phyloP scores from a whole-genome alignment of 2,797 vertebrate species.

The Microctenopoma lineatum region DNA sequence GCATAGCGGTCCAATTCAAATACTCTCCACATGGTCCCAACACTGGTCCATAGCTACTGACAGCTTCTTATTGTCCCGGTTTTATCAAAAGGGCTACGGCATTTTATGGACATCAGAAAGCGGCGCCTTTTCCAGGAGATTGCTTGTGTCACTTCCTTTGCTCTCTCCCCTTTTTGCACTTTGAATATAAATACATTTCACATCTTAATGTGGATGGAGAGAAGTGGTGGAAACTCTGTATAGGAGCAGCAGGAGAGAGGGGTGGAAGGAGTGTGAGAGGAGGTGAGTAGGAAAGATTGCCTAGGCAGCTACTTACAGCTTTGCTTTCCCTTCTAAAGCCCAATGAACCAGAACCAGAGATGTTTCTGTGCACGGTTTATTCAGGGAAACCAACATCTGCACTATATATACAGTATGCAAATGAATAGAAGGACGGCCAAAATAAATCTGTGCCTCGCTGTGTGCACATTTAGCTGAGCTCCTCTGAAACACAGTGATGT shows the following conservation, averaged over 20 bases:
- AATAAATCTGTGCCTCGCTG: constrained; percentile 46
- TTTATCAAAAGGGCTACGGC: constrained; percentile 58
- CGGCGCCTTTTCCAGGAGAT: constrained; percentile 57
- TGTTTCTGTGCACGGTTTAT: constrained; percentile 50
- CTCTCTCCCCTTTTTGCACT: constrained; percentile 35
- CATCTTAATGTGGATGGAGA: constrained; percentile 69
- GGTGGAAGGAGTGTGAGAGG: constrained; percentile 47
- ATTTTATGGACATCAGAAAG: constrained; percentile 67
- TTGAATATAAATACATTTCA: constrained; percentile 80
- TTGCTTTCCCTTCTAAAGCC: constrained; percentile 33
- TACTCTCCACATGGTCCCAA: constrained; percentile 41
- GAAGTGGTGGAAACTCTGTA: constrained; percentile 61
- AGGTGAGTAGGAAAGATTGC: constrained; percentile 53
- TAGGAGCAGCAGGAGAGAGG: constrained; percentile 40
- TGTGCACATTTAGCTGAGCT: constrained; percentile 36
- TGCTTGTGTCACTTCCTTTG: constrained; percentile 67
- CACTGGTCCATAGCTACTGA: constrained; percentile 44
- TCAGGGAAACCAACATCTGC: constrained; percentile 56
- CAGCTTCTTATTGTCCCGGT: constrained; percentile 63
- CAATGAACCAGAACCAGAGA: constrained; percentile 55
- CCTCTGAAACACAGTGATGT: constrained; percentile 40
- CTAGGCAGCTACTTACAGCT: constrained; percentile 46
- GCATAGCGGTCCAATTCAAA: constrained; percentile 54
- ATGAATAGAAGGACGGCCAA: constrained; percentile 47
- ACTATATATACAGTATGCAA: constrained; percentile 44